Conservation (phyloP, 2,113 vertebrate species). For the Acanthochromis polyacanthus region DNA sequence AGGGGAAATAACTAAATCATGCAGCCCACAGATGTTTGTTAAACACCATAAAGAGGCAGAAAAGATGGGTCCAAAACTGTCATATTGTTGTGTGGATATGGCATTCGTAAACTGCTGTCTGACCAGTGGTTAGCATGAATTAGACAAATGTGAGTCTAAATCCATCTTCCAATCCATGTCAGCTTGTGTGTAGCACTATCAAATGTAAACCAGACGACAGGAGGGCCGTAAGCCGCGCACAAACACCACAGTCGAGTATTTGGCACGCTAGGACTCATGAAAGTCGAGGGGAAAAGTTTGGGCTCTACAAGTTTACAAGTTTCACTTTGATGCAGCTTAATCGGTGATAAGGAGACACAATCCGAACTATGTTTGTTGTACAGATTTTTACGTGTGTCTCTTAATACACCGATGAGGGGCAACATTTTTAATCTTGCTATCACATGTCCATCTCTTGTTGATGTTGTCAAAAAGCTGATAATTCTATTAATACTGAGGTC, state of each 20-base stretch:
- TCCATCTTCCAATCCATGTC: conserved; percentile 48
- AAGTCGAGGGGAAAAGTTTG: conserved; percentile 28
- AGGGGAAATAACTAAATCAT: conserved; percentile 72
- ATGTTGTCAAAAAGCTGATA: too few relatives aligned
- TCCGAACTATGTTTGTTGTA: background rate
- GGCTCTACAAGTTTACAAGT: background rate
- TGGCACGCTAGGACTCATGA: conserved; percentile 14
- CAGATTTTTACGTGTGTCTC: too few relatives aligned
- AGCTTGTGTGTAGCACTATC: conserved; percentile 31
- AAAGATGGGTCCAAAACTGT: conserved; percentile 43
- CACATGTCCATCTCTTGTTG: too few relatives aligned
- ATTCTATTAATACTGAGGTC: too few relatives aligned
- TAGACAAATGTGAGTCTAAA: conserved; percentile 55
- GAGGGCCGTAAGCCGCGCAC: conserved; percentile 42
- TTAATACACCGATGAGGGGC: too few relatives aligned
- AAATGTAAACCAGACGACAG: conserved; percentile 57
- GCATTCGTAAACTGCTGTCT: conserved; percentile 25
- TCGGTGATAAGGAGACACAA: conserved; percentile 20
- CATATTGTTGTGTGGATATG: conserved; percentile 36
- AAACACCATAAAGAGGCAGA: conserved; percentile 53
- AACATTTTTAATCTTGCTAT: too few relatives aligned
- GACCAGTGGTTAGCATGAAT: conserved; percentile 37
- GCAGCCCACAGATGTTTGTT: conserved; percentile 73
- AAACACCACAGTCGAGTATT: conserved; percentile 41
- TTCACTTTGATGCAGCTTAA: conserved; percentile 19